phyloP scores from a whole-genome alignment of 2,113 vertebrate genomes.

The Pseudonaja textilis region DNA sequence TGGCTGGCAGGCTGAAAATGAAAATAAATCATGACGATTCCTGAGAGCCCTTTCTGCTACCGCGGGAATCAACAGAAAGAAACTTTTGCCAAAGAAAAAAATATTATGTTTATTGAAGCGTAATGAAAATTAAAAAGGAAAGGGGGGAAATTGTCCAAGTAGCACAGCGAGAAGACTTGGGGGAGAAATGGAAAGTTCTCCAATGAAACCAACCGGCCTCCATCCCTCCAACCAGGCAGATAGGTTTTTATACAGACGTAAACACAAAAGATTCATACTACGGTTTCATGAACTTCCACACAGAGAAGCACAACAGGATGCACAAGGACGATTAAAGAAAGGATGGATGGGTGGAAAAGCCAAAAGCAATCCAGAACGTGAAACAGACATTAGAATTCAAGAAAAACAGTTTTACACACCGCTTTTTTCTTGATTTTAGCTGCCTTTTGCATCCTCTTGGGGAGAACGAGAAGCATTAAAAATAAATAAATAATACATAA shows the following conservation, averaged over 20 bases:
- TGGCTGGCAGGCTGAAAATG: neutral
- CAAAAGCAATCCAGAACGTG: slow-evolving; percentile 13
- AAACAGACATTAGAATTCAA: slow-evolving; percentile 46
- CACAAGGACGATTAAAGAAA: slow-evolving; percentile 38
- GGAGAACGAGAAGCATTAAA: slow-evolving; percentile 74
- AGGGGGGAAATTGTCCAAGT: neutral
- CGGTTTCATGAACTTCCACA: slow-evolving; percentile 10
- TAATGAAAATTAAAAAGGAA: neutral
- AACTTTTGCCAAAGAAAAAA: no score
- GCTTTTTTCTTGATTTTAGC: slow-evolving; percentile 99
- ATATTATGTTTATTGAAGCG: neutral
- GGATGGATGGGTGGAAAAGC: neutral
- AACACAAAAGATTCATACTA: slow-evolving; percentile 21
- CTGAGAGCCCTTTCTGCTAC: neutral
- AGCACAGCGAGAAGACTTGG: slow-evolving; percentile 13
- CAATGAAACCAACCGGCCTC: neutral
- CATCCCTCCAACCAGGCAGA: slow-evolving; percentile 34
- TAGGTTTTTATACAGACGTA: neutral
- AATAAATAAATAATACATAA: slow-evolving; percentile 75
- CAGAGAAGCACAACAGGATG: slow-evolving; percentile 30
- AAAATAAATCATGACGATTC: neutral
- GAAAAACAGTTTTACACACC: slow-evolving; percentile 87
- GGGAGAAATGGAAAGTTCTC: neutral
- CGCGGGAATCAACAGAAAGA: slow-evolving; percentile 4
- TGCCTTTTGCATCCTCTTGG: slow-evolving; percentile 99